Evolutionary conservation across 1,140 invertebrate species (phyloP).

Genomic region (Pemphigus obesinymphae): DNA sequence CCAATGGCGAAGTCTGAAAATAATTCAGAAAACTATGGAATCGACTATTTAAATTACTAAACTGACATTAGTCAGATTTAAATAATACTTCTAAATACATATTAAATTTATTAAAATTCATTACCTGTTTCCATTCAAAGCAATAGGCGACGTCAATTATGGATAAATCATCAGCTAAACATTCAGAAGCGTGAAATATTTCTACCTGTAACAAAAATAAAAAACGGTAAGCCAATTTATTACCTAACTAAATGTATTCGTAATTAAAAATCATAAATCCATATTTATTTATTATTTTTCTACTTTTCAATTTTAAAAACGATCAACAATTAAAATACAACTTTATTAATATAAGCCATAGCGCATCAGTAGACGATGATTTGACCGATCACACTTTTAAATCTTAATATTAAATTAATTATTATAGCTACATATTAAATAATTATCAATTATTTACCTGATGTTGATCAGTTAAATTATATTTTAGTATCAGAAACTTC

Average conservation of each 20-base stretch:
- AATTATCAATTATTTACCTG: conserved; percentile 45
- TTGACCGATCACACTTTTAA: too few species aligned
- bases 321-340: too few species aligned
- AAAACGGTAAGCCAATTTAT: too few species aligned
- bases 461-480: conserved; percentile 58
- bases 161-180: conserved; percentile 56
- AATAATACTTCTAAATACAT: background rate
- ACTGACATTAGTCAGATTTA: background rate
- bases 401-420: conserved; percentile 43
- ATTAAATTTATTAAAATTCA: conserved; percentile 43
- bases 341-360: too few species aligned
- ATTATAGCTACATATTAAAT: background rate
- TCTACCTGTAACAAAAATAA: conserved; percentile 50
- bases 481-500: conserved; percentile 83
- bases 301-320: too few species aligned
- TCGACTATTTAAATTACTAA: background rate
- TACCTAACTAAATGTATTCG: too few species aligned
- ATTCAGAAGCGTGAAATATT: conserved; percentile 54
- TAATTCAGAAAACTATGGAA: background rate
- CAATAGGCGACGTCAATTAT: conserved; percentile 63
- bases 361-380: too few species aligned
- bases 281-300: too few species aligned
- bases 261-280: too few species aligned
- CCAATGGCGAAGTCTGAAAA: conserved; percentile 53
- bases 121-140: conserved; percentile 60